Conservation (phyloP, 2,797 vertebrate species). For the Mycteria americana region DNA sequence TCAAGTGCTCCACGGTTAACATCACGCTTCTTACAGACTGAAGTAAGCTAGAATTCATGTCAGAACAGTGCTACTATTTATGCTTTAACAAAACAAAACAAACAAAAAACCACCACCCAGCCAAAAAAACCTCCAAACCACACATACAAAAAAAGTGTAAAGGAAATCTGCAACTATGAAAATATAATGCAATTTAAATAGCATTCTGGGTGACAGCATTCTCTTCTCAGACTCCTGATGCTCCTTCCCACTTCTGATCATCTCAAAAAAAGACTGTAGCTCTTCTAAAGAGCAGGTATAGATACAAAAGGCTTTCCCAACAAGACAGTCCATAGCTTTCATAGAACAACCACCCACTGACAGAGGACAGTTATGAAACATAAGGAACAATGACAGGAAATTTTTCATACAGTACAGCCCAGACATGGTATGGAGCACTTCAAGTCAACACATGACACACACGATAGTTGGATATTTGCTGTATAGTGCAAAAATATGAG, state of each 20-base stretch:
- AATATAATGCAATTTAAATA: not conserved
- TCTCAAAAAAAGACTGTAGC: not conserved
- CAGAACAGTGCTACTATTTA: not conserved
- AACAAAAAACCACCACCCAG: not conserved
- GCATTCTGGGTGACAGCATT: not conserved
- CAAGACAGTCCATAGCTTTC: not conserved
- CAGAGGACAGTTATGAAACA: not conserved
- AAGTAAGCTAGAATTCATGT: not conserved
- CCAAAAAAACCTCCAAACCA: fast-evolving
- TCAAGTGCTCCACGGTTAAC: not conserved
- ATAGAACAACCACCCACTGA: not conserved
- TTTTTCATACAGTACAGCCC: not conserved
- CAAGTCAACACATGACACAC: not conserved
- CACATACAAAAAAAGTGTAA: not conserved
- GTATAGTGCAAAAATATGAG: not conserved
- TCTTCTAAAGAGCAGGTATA: not conserved
- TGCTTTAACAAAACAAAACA: not conserved
- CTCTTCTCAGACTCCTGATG: not conserved
- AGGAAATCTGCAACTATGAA: not conserved
- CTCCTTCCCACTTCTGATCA: not conserved
- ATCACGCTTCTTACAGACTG: not conserved
- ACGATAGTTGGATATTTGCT: not conserved
- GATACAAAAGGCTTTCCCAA: not conserved
- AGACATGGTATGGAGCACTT: not conserved
- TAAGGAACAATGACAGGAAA: not conserved